Evolutionary conservation across 2,797 vertebrate species (phyloP).

Genomic region (Glossophaga mutica): DNA sequence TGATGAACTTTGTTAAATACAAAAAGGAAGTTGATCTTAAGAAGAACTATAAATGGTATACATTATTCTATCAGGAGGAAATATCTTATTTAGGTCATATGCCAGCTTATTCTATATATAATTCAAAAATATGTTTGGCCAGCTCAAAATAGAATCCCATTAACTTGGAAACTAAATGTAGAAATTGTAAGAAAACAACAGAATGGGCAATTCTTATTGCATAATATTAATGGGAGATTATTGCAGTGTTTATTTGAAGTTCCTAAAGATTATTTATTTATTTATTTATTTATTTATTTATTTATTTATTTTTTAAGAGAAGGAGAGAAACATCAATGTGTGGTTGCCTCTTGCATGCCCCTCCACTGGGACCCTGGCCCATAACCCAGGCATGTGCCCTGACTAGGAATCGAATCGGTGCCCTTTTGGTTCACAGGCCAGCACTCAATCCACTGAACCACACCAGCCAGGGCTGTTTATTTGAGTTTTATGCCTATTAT

Average conservation of each 20-base stretch:
- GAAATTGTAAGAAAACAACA: constrained; percentile 18
- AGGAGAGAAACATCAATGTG: too few relatives aligned
- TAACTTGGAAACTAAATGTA: constrained; percentile 27
- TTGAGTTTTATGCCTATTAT: not conserved
- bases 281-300: too few relatives aligned
- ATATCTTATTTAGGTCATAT: constrained; percentile 53
- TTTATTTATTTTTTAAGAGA: too few relatives aligned
- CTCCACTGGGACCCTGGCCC: too few relatives aligned
- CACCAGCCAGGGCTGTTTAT: not conserved
- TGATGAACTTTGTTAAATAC: constrained; percentile 33
- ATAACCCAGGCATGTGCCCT: too few relatives aligned
- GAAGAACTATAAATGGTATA: constrained; percentile 45
- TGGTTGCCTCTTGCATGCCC: too few relatives aligned
- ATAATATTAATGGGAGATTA: constrained; percentile 2
- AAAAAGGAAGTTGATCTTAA: constrained; percentile 35
- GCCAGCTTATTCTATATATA: constrained; percentile 52
- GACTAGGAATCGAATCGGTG: too few relatives aligned
- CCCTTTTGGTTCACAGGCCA: too few relatives aligned
- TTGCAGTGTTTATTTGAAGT: not conserved
- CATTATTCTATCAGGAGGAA: constrained; percentile 44
- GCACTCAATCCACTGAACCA: too few relatives aligned
- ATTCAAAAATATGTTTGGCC: constrained; percentile 53
- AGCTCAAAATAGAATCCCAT: constrained; percentile 50
- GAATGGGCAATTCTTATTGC: not conserved
- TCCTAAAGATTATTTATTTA: too few relatives aligned